These are phyloP conservation scores for Loris lydekkerianus DNA, from an alignment of 2,797 vertebrate species.

Conservation along the genomic window DNA sequence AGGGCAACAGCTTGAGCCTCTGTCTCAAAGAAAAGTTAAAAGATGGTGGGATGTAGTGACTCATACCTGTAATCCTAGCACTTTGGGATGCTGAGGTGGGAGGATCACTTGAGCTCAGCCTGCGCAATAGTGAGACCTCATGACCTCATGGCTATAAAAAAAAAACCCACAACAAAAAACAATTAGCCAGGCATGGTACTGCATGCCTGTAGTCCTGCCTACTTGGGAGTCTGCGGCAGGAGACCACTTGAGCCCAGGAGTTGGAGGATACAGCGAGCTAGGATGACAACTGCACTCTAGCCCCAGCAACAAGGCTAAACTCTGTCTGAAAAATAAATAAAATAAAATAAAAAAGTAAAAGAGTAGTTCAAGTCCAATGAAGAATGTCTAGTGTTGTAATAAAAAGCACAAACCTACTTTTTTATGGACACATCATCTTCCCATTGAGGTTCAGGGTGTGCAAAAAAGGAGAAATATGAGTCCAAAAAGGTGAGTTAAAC, in stretches of 20 bases:
- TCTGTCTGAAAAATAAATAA: background rate
- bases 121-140: too few relatives aligned
- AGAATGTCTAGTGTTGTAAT: background rate
- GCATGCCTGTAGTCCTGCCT: background rate
- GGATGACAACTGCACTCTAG: background rate
- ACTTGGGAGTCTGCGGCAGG: background rate
- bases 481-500: background rate
- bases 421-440: background rate
- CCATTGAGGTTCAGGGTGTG: background rate
- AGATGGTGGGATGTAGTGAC: too few relatives aligned
- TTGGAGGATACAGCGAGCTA: background rate
- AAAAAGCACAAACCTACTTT: background rate
- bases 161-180: background rate
- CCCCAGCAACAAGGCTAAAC: background rate
- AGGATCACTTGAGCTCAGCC: too few relatives aligned
- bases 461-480: conserved; percentile 1
- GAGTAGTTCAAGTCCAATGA: conserved; percentile 4
- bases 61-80: too few relatives aligned
- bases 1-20: too few relatives aligned
- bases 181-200: background rate
- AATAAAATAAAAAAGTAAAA: background rate
- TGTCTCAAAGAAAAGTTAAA: background rate
- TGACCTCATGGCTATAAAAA: background rate
- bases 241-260: background rate
- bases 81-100: too few relatives aligned